Conservation (phyloP, 2,888 invertebrate species). For the Pteria penguin region DNA sequence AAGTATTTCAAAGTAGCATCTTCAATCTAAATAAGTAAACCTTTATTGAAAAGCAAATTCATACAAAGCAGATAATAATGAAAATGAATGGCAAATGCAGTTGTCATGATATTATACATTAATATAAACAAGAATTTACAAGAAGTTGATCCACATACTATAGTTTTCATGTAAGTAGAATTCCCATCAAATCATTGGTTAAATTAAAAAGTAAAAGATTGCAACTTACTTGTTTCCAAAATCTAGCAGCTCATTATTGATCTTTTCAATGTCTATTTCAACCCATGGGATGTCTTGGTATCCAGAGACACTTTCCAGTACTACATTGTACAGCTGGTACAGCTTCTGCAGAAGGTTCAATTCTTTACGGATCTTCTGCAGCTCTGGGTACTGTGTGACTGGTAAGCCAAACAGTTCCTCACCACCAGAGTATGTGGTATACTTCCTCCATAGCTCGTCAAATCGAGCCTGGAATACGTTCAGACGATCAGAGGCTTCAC, state of each 20-base stretch:
- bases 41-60: too few species aligned
- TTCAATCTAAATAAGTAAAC: too few species aligned
- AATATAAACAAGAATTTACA: background rate
- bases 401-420: slow-evolving; percentile 96
- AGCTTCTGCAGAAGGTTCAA: slow-evolving; percentile 96
- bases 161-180: background rate
- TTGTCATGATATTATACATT: background rate
- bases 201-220: too few species aligned
- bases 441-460: slow-evolving; percentile 96
- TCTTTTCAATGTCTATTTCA: slow-evolving; percentile 97
- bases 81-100: background rate
- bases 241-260: slow-evolving; percentile 97
- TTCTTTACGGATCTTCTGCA: slow-evolving; percentile 95
- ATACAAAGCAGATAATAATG: background rate
- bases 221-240: slow-evolving; percentile 91
- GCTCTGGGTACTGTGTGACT: slow-evolving; percentile 94
- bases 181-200: background rate
- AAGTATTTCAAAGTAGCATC: too few species aligned
- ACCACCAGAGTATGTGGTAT: slow-evolving; percentile 95
- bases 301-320: slow-evolving; percentile 96
- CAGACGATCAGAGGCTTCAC: slow-evolving; percentile 95
- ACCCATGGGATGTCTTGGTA: slow-evolving; percentile 99
- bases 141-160: background rate
- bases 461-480: slow-evolving; percentile 89
- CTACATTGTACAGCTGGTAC: slow-evolving; percentile 97